Base-by-base conservation (phyloP, 2,113 vertebrate species). In the Hippopotamus amphibius region DNA sequence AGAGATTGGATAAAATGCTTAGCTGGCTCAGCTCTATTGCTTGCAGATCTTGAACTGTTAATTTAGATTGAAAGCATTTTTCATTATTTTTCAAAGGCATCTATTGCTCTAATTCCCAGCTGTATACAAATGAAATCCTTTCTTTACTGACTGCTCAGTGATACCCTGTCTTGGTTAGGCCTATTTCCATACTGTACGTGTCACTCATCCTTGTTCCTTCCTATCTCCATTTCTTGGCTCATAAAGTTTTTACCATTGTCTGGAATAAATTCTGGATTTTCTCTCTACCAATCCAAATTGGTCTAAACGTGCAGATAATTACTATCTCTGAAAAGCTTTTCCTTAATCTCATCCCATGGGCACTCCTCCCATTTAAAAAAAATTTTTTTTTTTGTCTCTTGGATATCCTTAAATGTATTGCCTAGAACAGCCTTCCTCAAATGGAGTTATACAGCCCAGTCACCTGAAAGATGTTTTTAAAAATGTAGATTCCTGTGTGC, bases 1-100 rank as follows among this genome's bases (percentile, higher is more conserved):
- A 50, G 21, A 59, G 22, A 0, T 53, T 82, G 48, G 77, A 55
- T 41, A 41, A 2, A 22, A 12, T 43, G 41, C 13, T 79, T 46
- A 16, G 14, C 28, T 55, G 26, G 48, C 28, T 87, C 12, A 84
- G 22, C 15, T 89, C 41, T 68, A 7, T 30, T 69, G 10, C 43
- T 53, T 76, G 17, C 16, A 95, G 24, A 81, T 94, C 48, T 84
- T 37, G 5, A 86, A 43, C 43, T 37, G 26, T 30, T 91, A 22
- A 74, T 87, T 94, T 84, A 61, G n/a, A 46, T 55, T 68, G 66
- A 50, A 85, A 79, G 17, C 33, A 33, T 69, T 93, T 86, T 80
- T 84, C 63, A 59, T 7, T 59, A 80, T 9, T 16, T 28, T 84
- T 94, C 37, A 82, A 90, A 24, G 28, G 12, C 30, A 37, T 71